phyloP scores from a whole-genome alignment of 2,888 invertebrate species.

The Macaria notata region DNA sequence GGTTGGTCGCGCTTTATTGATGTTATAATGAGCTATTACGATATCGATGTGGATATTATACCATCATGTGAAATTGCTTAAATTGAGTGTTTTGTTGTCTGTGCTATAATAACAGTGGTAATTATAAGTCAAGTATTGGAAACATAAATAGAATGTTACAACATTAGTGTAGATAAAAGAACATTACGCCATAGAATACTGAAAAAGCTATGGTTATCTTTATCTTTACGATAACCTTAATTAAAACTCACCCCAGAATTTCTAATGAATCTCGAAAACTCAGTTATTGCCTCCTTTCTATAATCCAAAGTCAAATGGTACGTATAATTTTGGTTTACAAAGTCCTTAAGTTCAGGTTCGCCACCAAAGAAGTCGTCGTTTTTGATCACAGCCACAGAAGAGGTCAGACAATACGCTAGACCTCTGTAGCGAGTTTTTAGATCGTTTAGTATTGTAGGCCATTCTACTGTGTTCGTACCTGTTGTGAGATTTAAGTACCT shows the following conservation, averaged over 20 bases:
- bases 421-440: conserved; percentile 69
- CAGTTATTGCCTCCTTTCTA: conserved; percentile 60
- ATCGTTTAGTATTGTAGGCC: conserved; percentile 60
- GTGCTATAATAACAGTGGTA: too few species aligned
- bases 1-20: too few species aligned
- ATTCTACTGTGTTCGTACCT: conserved; percentile 67
- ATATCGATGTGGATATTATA: too few species aligned
- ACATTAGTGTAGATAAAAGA: too few species aligned
- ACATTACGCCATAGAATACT: too few species aligned
- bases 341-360: conserved; percentile 67
- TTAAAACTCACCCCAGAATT: conserved; percentile 61
- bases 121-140: too few species aligned
- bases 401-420: conserved; percentile 65
- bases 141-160: too few species aligned
- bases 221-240: too few species aligned
- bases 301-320: conserved; percentile 72
- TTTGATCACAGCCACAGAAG: conserved; percentile 73
- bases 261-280: conserved; percentile 66
- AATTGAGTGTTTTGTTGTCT: too few species aligned
- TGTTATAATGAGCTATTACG: too few species aligned
- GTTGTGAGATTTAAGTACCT: conserved; percentile 2
- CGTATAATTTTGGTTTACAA: conserved; percentile 68
- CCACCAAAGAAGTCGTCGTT: conserved; percentile 79
- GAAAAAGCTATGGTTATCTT: too few species aligned
- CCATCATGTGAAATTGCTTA: too few species aligned